Evolutionary conservation across 2,113 vertebrate genomes (phyloP), one percentile per base, ranked within the genome.

Genomic region (Rhinoderma darwinii): DNA sequence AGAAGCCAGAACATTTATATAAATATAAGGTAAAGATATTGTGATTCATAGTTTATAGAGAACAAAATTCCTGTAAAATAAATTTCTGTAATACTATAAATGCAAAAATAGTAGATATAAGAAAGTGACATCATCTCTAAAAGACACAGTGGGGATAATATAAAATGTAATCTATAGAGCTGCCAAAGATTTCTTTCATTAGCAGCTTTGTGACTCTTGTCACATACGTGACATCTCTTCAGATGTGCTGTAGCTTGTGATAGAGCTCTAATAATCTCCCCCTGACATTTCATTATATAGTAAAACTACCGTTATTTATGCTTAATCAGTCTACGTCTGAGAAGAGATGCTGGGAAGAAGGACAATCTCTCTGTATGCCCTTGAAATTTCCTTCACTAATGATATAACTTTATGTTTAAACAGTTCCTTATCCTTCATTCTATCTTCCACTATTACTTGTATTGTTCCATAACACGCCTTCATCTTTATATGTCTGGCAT

Each of bases 251-350:
- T 25, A 72, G 32, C 66, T 32, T 35, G 32, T 70, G 32, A 70
- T 37, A 9, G 32, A 70, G 66, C 32, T 72, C 35, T 72, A 37
- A 41, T 72, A 72, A 72, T 72, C 68, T 72, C 37, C 68, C 68
- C 35, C 37, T 72, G 68, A 41, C 68, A 72, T 72, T 37, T 72
- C 68, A 41, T 72, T 72, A 72, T 72, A 72, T 72, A 72, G 68
- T 72, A 72, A 39, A 72, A 25, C 68, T 41, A 72, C 68, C 41
- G 68, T 72, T 72, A 0, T 37, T 41, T 72, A 72, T 72, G 15
- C 68, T 41, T 72, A 72, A 72, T 72, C 20, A 72, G 30, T 41
- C 7, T 41, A 72, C 37, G 41, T 72, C 68, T 72, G 37, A 72
- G 22, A 22, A 22, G 68, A 10, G 22, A 72, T 70, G 32, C 66